Evolutionary conservation across 2,797 vertebrate genomes (phyloP), one percentile per base, ranked within the genome.

Genomic region (Crocodylus rhombifer): DNA sequence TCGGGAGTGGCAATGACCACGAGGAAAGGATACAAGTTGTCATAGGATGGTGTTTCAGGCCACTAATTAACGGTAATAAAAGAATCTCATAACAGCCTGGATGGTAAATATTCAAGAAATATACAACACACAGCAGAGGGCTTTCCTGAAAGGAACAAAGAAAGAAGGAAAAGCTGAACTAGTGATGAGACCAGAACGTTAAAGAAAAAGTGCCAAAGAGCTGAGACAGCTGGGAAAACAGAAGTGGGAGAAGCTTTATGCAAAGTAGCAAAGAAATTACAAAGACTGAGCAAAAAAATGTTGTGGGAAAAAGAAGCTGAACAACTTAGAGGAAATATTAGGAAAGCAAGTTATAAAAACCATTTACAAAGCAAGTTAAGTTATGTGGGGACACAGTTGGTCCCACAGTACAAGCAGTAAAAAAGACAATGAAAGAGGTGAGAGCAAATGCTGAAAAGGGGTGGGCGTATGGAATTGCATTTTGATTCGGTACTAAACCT

Each of bases 141-240:
- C 91, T 83, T 93, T 96, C 93, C 42, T 81, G 62, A 51, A 89
- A 94, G 74, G 79, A 81, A 87, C 95, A 95, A 96, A 94, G 84
- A 94, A 95, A 90, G 77, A 92, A 92, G 92, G 95, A 87, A 86
- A 93, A 94, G 89, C 82, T 93, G 92, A 71, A 92, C 90, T 88
- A 89, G 79, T 79, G 86, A 63, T 65, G 81, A 71, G 93, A 88
- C 42, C 33, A 79, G 69, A 82, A 89, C 63, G 56, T 85, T 92
- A 88, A 30, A 84, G 71, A 77, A 75, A 89, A 94, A 94, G 20
- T 71, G 92, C 88, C 91, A 95, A 94, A 89, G 96, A 87, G n/a
- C n/a, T 84, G 83, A 65, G 10, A 77, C 79, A 95, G 58, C 87
- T 92, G 81, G 83, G 83, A 91, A 91, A 85, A 56, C 56, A 89